These are phyloP conservation scores for Eurypyga helias DNA, from an alignment of 2,113 vertebrate genomes.

Conservation along the genomic window DNA sequence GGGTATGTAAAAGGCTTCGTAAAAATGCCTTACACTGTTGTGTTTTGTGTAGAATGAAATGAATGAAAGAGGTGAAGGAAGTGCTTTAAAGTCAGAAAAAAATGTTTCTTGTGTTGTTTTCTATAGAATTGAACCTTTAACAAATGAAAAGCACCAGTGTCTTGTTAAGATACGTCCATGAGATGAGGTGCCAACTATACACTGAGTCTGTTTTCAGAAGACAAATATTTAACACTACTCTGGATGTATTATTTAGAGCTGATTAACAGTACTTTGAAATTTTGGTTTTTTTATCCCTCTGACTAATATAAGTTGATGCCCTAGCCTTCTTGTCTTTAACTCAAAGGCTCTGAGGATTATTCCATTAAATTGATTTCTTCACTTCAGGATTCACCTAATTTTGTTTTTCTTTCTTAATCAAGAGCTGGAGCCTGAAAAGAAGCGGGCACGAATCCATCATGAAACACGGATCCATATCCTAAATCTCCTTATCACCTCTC, in stretches of 20 bases:
- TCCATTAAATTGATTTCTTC: not conserved
- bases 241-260: not conserved
- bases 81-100: not conserved
- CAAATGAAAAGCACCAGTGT: not conserved
- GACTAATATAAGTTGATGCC: not conserved
- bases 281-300: not conserved
- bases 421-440: constrained; percentile 83
- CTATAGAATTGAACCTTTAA: not conserved
- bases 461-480: constrained; percentile 96
- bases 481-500: constrained; percentile 94
- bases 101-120: not conserved
- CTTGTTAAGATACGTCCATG: not conserved
- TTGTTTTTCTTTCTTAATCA: not conserved
- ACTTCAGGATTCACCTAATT: not conserved
- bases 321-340: not conserved
- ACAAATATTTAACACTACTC: not conserved
- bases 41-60: not conserved
- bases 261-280: not conserved
- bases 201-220: not conserved
- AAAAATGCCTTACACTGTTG: not conserved
- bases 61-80: not conserved
- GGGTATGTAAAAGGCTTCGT: constrained; percentile 78
- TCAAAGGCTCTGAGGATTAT: not conserved
- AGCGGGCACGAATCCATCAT: constrained; percentile 83
- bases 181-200: not conserved